Evolutionary conservation across 2,113 vertebrate species (phyloP).

Genomic region (Anguilla japonica): DNA sequence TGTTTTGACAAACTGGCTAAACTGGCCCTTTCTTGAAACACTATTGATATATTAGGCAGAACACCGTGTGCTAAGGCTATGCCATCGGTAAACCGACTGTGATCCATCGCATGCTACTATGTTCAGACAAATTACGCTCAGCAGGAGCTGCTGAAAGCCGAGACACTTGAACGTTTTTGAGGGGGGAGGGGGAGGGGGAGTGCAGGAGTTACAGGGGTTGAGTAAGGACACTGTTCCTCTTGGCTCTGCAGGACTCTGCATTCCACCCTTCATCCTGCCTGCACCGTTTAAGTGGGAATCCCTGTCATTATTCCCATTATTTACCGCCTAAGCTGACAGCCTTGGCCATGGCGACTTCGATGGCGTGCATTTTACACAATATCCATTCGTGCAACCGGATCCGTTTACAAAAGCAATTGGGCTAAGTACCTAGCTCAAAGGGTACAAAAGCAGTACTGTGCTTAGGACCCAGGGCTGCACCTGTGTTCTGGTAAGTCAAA

Average conservation of each 20-base stretch:
- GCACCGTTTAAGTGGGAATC: constrained; percentile 55
- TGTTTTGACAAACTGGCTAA: neutral
- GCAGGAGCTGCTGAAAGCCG: constrained; percentile 40
- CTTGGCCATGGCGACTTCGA: neutral
- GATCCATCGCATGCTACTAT: constrained; percentile 38
- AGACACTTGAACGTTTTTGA: constrained; percentile 38
- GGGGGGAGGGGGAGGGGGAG: neutral
- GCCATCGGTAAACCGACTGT: constrained; percentile 25
- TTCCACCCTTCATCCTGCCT: constrained; percentile 57
- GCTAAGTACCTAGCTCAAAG: neutral
- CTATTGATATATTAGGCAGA: constrained; percentile 14
- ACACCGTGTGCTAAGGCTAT: neutral
- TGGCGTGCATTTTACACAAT: neutral
- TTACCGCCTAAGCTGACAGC: neutral
- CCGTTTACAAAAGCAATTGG: neutral
- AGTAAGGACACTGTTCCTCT: constrained; percentile 51
- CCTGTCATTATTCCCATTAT: constrained; percentile 27
- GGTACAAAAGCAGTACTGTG: neutral
- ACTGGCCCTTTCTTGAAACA: constrained; percentile 3
- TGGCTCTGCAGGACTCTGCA: constrained; percentile 52
- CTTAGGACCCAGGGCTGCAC: neutral
- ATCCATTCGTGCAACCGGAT: neutral
- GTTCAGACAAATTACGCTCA: constrained; percentile 38
- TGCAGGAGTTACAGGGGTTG: constrained; percentile 52
- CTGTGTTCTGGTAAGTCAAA: neutral